Evolutionary conservation across 2,113 vertebrate genomes (phyloP).

Genomic region (Actenoides hombroni): DNA sequence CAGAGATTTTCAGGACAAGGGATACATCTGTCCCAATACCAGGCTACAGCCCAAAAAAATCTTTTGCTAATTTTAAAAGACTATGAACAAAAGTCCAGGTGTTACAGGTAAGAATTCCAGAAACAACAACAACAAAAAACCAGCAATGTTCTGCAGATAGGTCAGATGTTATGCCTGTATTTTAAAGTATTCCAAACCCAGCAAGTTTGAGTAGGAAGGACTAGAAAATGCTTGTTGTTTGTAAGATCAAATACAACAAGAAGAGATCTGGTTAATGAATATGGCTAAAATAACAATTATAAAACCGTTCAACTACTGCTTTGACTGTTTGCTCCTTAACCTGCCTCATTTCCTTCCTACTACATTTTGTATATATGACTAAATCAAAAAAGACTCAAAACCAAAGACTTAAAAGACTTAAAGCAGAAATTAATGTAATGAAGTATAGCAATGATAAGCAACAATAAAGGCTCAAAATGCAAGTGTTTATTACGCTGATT

Average conservation of each 20-base stretch:
- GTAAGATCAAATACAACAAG: neutral
- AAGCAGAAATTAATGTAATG: neutral
- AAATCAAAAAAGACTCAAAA: neutral
- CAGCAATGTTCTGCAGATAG: neutral
- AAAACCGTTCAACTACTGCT: neutral
- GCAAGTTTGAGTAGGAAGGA: neutral
- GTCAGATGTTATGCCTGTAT: neutral
- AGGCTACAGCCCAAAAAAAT: neutral
- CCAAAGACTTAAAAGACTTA: neutral
- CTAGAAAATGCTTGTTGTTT: neutral
- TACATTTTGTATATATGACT: neutral
- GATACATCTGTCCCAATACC: neutral
- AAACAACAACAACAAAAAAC: neutral
- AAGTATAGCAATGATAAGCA: neutral
- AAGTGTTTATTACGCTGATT: neutral
- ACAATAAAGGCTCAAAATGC: neutral
- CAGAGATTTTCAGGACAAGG: neutral
- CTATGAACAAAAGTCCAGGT: neutral
- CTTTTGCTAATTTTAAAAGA: neutral
- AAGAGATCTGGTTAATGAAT: neutral
- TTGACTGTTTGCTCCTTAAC: neutral
- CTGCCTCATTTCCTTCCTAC: neutral
- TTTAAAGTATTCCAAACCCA: neutral
- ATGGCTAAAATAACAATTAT: neutral
- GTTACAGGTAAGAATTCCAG: neutral